A percentile compares a stretch with the other conserved stretches of the same genome.
Evolutionary conservation across 2,888 invertebrate species (phyloP).

Genomic region (Petrolisthes cinctipes): DNA sequence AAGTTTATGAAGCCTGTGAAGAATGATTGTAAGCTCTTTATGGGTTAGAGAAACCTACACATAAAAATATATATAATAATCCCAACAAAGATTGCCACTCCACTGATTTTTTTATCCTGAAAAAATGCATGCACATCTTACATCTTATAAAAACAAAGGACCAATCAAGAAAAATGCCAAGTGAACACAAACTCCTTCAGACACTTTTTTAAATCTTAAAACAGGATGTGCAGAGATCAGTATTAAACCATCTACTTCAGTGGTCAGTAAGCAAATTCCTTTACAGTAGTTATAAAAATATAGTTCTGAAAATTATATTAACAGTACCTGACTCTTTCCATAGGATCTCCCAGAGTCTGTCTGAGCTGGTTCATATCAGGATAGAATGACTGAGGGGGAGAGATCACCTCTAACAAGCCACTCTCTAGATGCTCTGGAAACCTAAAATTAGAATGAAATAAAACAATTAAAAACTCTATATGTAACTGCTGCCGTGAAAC

Average conservation of each 20-base stretch:
- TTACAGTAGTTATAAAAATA: not conserved
- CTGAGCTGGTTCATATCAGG: slow-evolving; percentile 84
- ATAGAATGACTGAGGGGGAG: slow-evolving; percentile 88
- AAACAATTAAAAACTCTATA: not conserved
- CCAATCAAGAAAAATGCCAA: too few relatives aligned
- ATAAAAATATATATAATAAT: too few relatives aligned
- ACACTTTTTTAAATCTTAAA: too few relatives aligned
- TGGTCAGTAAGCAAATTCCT: not conserved
- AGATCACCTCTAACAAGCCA: slow-evolving; percentile 89
- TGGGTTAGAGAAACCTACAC: too few relatives aligned
- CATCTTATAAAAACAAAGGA: too few relatives aligned
- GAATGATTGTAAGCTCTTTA: too few relatives aligned
- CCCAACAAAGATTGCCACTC: too few relatives aligned
- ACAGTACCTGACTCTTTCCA: slow-evolving; percentile 67
- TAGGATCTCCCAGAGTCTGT: slow-evolving; percentile 77
- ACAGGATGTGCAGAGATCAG: not conserved
- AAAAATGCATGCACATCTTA: too few relatives aligned
- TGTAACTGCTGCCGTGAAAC: not conserved
- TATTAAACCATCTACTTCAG: too few relatives aligned
- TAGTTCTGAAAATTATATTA: not conserved
- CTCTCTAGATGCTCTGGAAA: slow-evolving; percentile 81
- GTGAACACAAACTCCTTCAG: too few relatives aligned
- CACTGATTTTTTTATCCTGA: too few relatives aligned
- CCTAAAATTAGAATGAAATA: slow-evolving; percentile 70
- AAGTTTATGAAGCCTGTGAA: too few relatives aligned